phyloP scores from a whole-genome alignment of 2,797 vertebrate species.

The Gadopsis marmoratus region DNA sequence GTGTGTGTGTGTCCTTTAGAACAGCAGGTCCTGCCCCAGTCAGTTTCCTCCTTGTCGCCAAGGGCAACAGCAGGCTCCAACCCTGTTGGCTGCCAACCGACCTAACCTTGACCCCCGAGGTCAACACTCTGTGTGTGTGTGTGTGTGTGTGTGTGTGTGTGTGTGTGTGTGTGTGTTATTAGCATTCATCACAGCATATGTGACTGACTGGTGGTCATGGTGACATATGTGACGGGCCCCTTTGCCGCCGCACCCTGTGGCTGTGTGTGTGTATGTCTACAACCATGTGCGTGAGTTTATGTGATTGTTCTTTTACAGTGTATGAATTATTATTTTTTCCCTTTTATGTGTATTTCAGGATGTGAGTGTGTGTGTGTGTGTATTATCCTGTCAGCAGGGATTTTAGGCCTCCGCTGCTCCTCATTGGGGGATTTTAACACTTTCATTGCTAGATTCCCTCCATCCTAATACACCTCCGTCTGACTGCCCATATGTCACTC shows the following conservation, averaged over 20 bases:
- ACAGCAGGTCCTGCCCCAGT: slow-evolving; percentile 61
- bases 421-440: slow-evolving; percentile 79
- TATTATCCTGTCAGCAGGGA: slow-evolving; percentile 64
- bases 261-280: slow-evolving; percentile 6
- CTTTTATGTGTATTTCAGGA: neutral
- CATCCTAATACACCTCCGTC: slow-evolving; percentile 77
- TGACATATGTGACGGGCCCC: slow-evolving; percentile 67
- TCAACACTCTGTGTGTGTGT: slow-evolving; percentile 56
- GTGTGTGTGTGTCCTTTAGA: slow-evolving; percentile 11
- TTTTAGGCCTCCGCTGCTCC: slow-evolving; percentile 53
- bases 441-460: slow-evolving; percentile 76
- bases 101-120: slow-evolving; percentile 79
- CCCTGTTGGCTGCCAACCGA: slow-evolving; percentile 69
- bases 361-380: slow-evolving; percentile 44
- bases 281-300: slow-evolving; percentile 2
- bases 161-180: slow-evolving; percentile 38
- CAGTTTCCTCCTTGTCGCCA: slow-evolving; percentile 67
- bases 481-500: slow-evolving; percentile 73
- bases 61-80: slow-evolving; percentile 76
- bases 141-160: slow-evolving; percentile 44
- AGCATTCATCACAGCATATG: slow-evolving; percentile 75
- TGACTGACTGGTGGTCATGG: slow-evolving; percentile 64
- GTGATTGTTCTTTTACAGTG: neutral
- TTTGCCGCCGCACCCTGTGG: slow-evolving; percentile 36
- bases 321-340: neutral